Base-by-base conservation (phyloP, 2,113 vertebrate species). In the Alosa alosa region DNA sequence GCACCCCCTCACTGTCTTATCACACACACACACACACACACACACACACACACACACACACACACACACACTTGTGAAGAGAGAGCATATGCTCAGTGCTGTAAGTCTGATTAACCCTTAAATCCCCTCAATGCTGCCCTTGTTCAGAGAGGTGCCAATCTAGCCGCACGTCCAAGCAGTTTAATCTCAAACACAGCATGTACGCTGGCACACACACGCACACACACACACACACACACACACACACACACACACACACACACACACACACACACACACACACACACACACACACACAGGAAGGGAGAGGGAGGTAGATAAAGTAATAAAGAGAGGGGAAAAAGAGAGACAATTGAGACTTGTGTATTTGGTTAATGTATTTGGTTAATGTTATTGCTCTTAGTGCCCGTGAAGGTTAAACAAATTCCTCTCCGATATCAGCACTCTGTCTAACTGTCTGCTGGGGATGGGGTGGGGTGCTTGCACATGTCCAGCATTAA, bases 21-120 rank as follows among this genome's bases (percentile, higher is more conserved):
- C n/a, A 31, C 60, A 64, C 46, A 86, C 13, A 49, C 45, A 82
- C 57, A 82, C 57, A 57, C 75, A 82, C 84, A 81, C 36, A 57
- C 72, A 81, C 72, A 81, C 84, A 81, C 84, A 81, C 84, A 75
- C 84, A 31, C 36, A 44, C 83, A 84, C 84, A 78, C 68, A 81
- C 84, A 64, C 60, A 64, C 60, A 64, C 60, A 64, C 20, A 25
- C 10, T 64, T 9, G 1, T 64, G 6, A 7, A 25, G 20, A 60
- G 55, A 64, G 60, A 86, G 3, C 85, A 50, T 83, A 83, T 83
- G 60, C n/a, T 64, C 60, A n/a, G 60, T 64, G 60, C 20, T 64
- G 60, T 64, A 64, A 64, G 60, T n/a, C 60, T 64, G 60, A 64
- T 64, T 64, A 64, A 64, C 60, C 60, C 60, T 64, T 64, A 64